Base-by-base conservation (phyloP, 1,140 invertebrate species). In the Alviniconcha marisindica region DNA sequence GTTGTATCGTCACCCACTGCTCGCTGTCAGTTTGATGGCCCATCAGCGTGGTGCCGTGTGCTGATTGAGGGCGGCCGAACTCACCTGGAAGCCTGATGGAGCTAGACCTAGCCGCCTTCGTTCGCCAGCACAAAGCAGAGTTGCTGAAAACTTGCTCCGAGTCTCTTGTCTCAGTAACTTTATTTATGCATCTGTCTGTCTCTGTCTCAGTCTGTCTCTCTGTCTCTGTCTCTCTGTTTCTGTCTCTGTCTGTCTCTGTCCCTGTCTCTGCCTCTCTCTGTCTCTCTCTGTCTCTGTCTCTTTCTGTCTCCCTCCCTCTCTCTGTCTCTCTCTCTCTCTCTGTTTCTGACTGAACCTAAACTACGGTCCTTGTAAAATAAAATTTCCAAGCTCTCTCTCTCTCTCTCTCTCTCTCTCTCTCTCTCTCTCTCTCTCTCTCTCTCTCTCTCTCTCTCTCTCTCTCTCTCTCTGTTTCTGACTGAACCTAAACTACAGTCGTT, bases 161-260 rank as follows among this genome's bases (percentile, higher is more conserved):
- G n/a, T n/a, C n/a, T n/a, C n/a, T n/a, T n/a, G n/a, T n/a, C n/a
- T n/a, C n/a, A n/a, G n/a, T n/a, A n/a, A n/a, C n/a, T n/a, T n/a
- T n/a, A n/a, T n/a, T n/a, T n/a, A n/a, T n/a, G n/a, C n/a, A n/a
- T n/a, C n/a, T n/a, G n/a, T n/a, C n/a, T n/a, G n/a, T 60, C 28
- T 24, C 15, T 24, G 24, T 33, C 66, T 69, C 66, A 12, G 7
- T 69, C 66, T 69, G 7, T 69, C 66, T 69, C 33, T 69, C 66
- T 33, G 7, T 69, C 66, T 69, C 66, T 69, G 7, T 69, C 66
- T 69, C n/a, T 69, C 66, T 69, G 7, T 69, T n/a, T 69, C 66
- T 33, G 0, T 74, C 71, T 33, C 31, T 33, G 7, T 42, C 40
- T 33, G 7, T 74, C 31, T 33, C 31, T 74, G n/a, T 33, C 31